Conservation (phyloP, 2,797 vertebrate species). For the Pseudocheirus occidentalis region DNA sequence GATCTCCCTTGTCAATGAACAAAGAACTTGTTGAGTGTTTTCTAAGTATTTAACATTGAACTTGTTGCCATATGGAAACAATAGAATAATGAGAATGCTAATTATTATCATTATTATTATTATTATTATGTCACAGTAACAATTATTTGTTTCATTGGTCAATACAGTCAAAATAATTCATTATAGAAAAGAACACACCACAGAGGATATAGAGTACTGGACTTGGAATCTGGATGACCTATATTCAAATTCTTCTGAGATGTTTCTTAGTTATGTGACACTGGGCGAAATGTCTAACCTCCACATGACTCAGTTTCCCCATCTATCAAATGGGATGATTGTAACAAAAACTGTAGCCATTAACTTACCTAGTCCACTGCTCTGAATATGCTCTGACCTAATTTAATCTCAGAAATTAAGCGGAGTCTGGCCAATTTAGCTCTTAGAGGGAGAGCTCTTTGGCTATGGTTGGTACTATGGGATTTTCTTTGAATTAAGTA, state of each 20-base stretch:
- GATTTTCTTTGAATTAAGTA: not conserved
- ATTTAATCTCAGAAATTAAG: not conserved
- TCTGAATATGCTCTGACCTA: not conserved
- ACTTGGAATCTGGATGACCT: not conserved
- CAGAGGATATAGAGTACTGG: not conserved
- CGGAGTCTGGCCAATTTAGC: not conserved
- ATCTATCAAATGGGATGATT: not conserved
- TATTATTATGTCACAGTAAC: not conserved
- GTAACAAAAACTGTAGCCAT: not conserved
- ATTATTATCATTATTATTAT: not conserved
- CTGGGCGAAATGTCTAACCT: not conserved
- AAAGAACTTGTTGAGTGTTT: not conserved
- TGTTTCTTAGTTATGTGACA: not conserved
- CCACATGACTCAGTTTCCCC: not conserved
- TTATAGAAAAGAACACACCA: not conserved
- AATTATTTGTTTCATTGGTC: not conserved
- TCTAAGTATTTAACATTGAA: not conserved
- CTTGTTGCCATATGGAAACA: not conserved
- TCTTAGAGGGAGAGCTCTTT: not conserved
- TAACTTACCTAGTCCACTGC: not conserved
- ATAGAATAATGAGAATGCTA: not conserved
- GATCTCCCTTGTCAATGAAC: not conserved
- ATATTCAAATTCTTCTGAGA: not conserved
- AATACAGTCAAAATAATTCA: not conserved
- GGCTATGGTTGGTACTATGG: not conserved